These are phyloP conservation scores for Lasioglossum calceatum DNA, from an alignment of 2,888 invertebrate genomes.

Conservation along the genomic window DNA sequence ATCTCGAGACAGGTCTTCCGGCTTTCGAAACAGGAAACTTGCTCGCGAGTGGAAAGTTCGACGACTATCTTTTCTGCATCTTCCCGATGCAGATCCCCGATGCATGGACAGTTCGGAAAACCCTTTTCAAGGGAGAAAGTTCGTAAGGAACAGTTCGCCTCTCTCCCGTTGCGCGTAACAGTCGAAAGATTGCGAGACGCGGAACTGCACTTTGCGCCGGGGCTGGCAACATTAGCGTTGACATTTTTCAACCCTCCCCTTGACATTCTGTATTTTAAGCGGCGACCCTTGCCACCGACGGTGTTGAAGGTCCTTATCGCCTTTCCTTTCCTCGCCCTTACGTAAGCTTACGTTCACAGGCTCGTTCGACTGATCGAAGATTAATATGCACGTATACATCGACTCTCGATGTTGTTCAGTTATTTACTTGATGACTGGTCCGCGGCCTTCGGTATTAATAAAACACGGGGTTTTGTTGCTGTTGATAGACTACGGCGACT, in stretches of 20 bases:
- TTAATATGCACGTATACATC: not conserved
- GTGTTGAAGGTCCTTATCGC: not conserved
- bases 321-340: not conserved
- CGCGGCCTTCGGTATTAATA: not conserved
- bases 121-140: constrained; percentile 2
- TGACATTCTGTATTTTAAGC: constrained; percentile 44
- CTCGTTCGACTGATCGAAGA: not conserved
- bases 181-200: constrained; percentile 9
- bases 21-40: constrained; percentile 16
- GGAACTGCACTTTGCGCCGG: constrained; percentile 18
- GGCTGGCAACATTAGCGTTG: constrained; percentile 3
- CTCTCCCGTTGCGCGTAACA: not conserved
- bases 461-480: not conserved
- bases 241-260: constrained; percentile 36
- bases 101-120: constrained; percentile 3
- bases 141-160: not conserved
- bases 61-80: not conserved
- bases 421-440: not conserved
- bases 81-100: constrained; percentile 11
- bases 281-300: constrained; percentile 51
- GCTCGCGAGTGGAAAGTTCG: constrained; percentile 41
- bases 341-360: not conserved
- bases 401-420: not conserved
- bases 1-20: not conserved
- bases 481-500: not conserved